Evolutionary conservation across 1,140 invertebrate genomes (phyloP).

Genomic region (Cotesia glomerata): DNA sequence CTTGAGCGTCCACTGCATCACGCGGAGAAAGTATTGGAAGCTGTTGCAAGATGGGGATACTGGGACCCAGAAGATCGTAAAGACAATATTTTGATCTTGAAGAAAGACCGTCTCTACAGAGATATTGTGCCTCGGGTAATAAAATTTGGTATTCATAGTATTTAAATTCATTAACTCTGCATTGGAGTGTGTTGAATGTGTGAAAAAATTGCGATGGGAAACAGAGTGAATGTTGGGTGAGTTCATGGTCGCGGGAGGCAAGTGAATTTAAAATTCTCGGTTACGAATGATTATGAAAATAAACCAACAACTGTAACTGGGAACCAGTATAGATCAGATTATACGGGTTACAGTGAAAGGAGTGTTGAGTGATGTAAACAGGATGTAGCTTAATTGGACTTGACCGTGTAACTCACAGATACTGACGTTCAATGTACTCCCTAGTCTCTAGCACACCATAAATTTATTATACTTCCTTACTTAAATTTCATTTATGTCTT

Average conservation of each 20-base stretch:
- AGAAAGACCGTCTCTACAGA: slow-evolving; percentile 62
- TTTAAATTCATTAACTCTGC: neutral
- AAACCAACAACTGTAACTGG: neutral
- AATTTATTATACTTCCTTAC: neutral
- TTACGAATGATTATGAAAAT: slow-evolving; percentile 1
- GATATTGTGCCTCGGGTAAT: slow-evolving; percentile 63
- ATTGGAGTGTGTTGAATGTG: neutral
- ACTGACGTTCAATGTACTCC: too few species aligned
- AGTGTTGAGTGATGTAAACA: slow-evolving; percentile 45
- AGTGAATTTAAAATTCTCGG: neutral
- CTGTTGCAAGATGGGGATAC: slow-evolving; percentile 78
- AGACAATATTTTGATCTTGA: slow-evolving; percentile 80
- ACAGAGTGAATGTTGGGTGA: neutral
- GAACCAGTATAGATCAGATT: slow-evolving; percentile 41
- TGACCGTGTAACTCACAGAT: slow-evolving; percentile 30
- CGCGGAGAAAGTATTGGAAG: slow-evolving; percentile 75
- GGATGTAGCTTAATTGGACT: slow-evolving; percentile 52
- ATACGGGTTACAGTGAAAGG: slow-evolving; percentile 43
- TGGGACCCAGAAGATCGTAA: slow-evolving; percentile 84
- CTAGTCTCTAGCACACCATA: neutral
- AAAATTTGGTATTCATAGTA: neutral
- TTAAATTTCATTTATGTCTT: neutral
- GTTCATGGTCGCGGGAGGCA: neutral
- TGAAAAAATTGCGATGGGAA: neutral
- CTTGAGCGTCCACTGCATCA: slow-evolving; percentile 80